Evolutionary conservation across 1,140 invertebrate genomes (phyloP), one percentile per base, ranked within the genome.

Genomic region (Helicoverpa zea): DNA sequence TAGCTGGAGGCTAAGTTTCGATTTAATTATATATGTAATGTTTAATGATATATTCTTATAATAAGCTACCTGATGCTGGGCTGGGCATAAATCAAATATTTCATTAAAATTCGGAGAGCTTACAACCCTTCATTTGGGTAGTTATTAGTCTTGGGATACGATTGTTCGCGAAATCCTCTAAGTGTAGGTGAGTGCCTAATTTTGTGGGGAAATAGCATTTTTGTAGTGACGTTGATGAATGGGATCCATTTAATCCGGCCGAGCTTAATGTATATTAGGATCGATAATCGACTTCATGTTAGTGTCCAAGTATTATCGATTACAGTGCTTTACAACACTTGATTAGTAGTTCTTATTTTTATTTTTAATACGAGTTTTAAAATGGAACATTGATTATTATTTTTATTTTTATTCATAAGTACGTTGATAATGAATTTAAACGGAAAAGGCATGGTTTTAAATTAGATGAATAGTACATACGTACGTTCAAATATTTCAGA

Each of bases 11-110:
- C 93, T 88, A 91, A 92, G 83, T 83, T 84, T 85, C 85, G 83
- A 83, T 92, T 94, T 94, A 94, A 94, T 94, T 94, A 94, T 94
- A 94, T 92, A 93, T 82, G 91, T 93, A 94, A 94, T 94, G 88
- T 89, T 94, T 94, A 94, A 94, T 94, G 90, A 94, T 94, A 94
- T 91, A 92, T 90, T 90, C 92, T 88, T 90, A 92, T 94, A 93
- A 93, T 94, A 94, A 93, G 93, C 93, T 94, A 94, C 93, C 92
- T 94, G 91, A 94, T 90, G 84, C 88, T 87, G 74, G 89, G 84
- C 35, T 83, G 92, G 86, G 88, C 86, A 94, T 94, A 94, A 94
- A 94, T 94, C 93, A 94, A 94, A 94, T 92, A 94, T 93, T 94
- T 94, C 92, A 94, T 94, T 94, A 94, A 94, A 93, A 90, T 90